Evolutionary conservation across 2,113 vertebrate species (phyloP), one percentile per base, ranked within the genome.

Genomic region (Rhynchomys soricoides): DNA sequence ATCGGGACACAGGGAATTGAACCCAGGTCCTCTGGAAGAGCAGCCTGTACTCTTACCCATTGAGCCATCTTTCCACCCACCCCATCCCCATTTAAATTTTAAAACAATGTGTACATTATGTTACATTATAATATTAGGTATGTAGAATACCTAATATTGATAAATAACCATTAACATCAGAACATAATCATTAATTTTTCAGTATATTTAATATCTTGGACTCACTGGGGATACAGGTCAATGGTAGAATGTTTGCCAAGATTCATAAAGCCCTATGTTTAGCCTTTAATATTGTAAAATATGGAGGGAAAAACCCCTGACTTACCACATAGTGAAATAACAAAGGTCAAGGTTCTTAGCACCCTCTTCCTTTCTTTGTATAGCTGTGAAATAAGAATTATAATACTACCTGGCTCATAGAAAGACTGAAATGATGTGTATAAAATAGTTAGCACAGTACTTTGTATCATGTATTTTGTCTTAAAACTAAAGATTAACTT

Each of bases 401-500:
- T 88, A 55, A 64, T 93, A 75, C 10, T 52, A 70, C 21, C 29
- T 95, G 59, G 15, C 2, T 82, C 1, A 4, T 66, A 40, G 34
- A 93, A 95, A 90, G 10, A 81, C 40, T 66, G 45, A 81, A 59
- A 81, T 93, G 64, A 62, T 89, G 10, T 93, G 37, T 22, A 43
- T 68, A 91, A 92, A 85, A 43, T 92, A 71, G 22, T 95, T 90
- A 93, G 11, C 10, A 45, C 85, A 81, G 52, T 95, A 59, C 8
- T 3, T 45, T 57, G 15, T 89, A 52, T 82, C 15, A 4, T 64
- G 22, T 94, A 66, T 86, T 95, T 97, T 93, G 29, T 95, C 22
- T 86, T 87, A 74, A 89, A 95, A 87, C 83, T 79, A 78, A 89
- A 87, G 19, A 90, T 85, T 96, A 71, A 62, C 93, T 3, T 1